Conservation (phyloP, 2,797 vertebrate genomes). For the Centroberyx gerrardi region DNA sequence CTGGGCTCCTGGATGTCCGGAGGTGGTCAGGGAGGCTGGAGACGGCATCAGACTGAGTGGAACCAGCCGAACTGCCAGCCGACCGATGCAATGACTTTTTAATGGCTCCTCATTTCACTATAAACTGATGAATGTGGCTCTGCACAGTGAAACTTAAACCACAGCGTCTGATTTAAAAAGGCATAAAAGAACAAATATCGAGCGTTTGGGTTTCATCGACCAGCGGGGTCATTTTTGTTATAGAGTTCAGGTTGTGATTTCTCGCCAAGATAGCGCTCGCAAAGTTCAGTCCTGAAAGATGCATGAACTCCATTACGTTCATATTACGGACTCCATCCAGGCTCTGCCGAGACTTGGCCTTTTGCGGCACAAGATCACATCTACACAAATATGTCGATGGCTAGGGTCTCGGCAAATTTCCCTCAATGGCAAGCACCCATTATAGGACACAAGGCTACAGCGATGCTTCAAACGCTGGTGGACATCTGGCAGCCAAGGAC, state of each 20-base stretch:
- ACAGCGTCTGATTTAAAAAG: constrained; percentile 56
- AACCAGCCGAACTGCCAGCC: constrained; percentile 72
- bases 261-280: constrained; percentile 29
- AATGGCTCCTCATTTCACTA: constrained; percentile 79
- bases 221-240: constrained; percentile 29
- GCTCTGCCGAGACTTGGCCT: constrained; percentile 33
- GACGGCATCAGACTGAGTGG: constrained; percentile 82
- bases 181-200: constrained; percentile 51
- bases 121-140: constrained; percentile 75
- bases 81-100: constrained; percentile 74
- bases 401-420: constrained; percentile 37
- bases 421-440: constrained; percentile 32
- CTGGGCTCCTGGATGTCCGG: constrained; percentile 79
- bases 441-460: constrained; percentile 24
- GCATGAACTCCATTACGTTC: constrained; percentile 50
- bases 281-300: constrained; percentile 29
- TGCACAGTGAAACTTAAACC: constrained; percentile 67
- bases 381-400: constrained; percentile 51
- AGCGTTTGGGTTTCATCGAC: constrained; percentile 43
- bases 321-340: constrained; percentile 37
- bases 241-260: constrained; percentile 45
- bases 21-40: constrained; percentile 72
- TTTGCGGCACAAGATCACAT: constrained; percentile 33
- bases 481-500: constrained; percentile 54
- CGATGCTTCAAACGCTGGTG: constrained; percentile 28